Evolutionary conservation across 2,797 vertebrate species (phyloP).

Genomic region (Rhinogobio ventralis): DNA sequence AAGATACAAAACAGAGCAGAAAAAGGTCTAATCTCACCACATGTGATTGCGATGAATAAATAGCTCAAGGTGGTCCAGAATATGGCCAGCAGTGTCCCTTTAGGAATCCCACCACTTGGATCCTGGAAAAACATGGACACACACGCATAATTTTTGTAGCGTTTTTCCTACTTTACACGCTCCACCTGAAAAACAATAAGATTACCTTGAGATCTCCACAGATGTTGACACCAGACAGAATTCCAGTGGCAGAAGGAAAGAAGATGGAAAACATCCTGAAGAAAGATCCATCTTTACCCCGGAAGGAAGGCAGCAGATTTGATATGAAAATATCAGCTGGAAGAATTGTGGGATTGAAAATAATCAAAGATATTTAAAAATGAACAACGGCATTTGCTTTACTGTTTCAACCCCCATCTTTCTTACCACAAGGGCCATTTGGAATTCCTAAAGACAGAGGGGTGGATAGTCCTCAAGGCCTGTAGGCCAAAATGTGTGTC

Average conservation of each 20-base stretch:
- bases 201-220: slow-evolving; percentile 81
- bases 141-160: neutral
- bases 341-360: too few relatives aligned
- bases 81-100: slow-evolving; percentile 78
- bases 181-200: neutral
- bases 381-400: too few relatives aligned
- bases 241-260: slow-evolving; percentile 80
- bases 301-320: slow-evolving; percentile 74
- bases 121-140: slow-evolving; percentile 63
- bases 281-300: slow-evolving; percentile 65
- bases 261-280: slow-evolving; percentile 83
- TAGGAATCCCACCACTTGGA: slow-evolving; percentile 76
- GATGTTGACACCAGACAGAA: slow-evolving; percentile 80
- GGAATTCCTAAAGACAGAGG: too few relatives aligned
- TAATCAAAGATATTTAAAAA: too few relatives aligned
- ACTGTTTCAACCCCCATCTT: too few relatives aligned
- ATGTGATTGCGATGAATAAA: slow-evolving; percentile 70
- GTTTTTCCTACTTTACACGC: neutral
- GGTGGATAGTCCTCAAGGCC: too few relatives aligned
- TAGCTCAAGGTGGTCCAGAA: slow-evolving; percentile 77
- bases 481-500: too few relatives aligned
- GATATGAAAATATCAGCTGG: slow-evolving; percentile 76
- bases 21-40: slow-evolving; percentile 64
- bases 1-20: neutral
- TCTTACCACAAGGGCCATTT: too few relatives aligned